These are phyloP conservation scores for honey bee (Apis mellifera) DNA, from an alignment of 1,140 invertebrate species.

Conservation along the genomic window Amel_HAv3.1 CM009931.2:23505501-23506000, in stretches of 20 bases:
- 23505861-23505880: background rate
- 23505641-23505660: no score
- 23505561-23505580: background rate
- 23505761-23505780: background rate
- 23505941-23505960: no score
- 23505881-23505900: background rate
- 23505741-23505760: background rate
- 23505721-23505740: background rate
- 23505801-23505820: no score
- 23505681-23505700: background rate
- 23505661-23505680: background rate
- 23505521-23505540: no score
- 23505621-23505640: background rate
- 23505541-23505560: background rate
- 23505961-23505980: background rate
- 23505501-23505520: background rate
- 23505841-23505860: no score
- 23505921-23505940: background rate
- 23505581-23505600: constrained; percentile 5
- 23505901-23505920: no score
- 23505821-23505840: no score
- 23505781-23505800: no score
- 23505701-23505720: background rate
- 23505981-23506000: background rate
- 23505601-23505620: background rate